Conservation (phyloP, 2,797 vertebrate genomes). For the Taeniopygia guttata region DNA sequence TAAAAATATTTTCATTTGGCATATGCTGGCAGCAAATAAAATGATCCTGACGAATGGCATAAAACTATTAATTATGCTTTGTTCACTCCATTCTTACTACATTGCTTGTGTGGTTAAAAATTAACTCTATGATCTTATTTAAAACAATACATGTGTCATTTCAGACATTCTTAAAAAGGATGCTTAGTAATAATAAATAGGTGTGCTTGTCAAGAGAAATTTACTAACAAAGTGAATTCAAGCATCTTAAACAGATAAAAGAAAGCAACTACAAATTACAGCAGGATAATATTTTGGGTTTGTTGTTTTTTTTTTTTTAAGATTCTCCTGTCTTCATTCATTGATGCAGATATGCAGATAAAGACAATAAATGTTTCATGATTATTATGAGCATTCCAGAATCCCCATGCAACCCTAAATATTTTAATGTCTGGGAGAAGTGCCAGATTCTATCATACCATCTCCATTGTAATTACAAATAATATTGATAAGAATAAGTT, state of each 20-base stretch:
- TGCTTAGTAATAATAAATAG: slow-evolving; percentile 63
- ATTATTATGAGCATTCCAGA: neutral
- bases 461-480: neutral
- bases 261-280: slow-evolving; percentile 25
- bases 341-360: slow-evolving; percentile 39
- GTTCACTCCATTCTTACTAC: slow-evolving; percentile 50
- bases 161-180: slow-evolving; percentile 44
- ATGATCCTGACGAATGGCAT: slow-evolving; percentile 37
- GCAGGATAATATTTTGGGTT: neutral
- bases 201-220: slow-evolving; percentile 49
- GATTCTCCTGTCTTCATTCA: slow-evolving; percentile 11
- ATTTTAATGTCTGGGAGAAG: slow-evolving; percentile 16
- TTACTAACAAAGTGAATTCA: slow-evolving; percentile 50
- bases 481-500: neutral
- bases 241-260: slow-evolving; percentile 38
- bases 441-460: neutral
- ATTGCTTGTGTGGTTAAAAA: slow-evolving; percentile 61
- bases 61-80: slow-evolving; percentile 69
- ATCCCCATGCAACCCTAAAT: slow-evolving; percentile 22
- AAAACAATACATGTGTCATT: slow-evolving; percentile 68
- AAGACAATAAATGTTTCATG: slow-evolving; percentile 29
- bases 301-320: neutral
- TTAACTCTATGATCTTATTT: slow-evolving; percentile 65
- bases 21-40: slow-evolving; percentile 50
- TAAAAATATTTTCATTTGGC: slow-evolving; percentile 55